These are phyloP conservation scores for Cinclus cinclus DNA, from an alignment of 2,113 vertebrate species.

Conservation along the genomic window DNA sequence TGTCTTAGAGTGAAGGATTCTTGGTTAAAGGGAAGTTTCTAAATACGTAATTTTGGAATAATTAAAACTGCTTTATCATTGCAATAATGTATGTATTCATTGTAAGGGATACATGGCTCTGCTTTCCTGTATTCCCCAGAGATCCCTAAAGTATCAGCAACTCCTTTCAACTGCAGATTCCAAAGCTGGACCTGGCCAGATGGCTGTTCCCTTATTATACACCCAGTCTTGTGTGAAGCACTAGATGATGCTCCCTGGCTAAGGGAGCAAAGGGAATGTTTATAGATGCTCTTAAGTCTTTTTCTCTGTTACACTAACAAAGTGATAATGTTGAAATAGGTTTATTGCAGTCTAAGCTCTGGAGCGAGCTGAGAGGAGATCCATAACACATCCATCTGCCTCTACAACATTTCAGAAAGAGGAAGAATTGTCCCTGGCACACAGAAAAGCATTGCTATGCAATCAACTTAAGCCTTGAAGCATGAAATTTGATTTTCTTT, in stretches of 20 bases:
- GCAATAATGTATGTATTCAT: neutral
- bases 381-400: neutral
- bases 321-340: neutral
- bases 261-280: neutral
- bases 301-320: neutral
- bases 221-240: neutral
- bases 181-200: neutral
- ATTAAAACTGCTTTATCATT: neutral
- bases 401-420: neutral
- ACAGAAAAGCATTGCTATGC: neutral
- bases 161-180: neutral
- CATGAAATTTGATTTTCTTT: constrained; percentile 38
- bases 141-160: neutral
- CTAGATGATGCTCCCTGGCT: neutral
- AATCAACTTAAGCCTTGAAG: constrained; percentile 10
- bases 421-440: neutral
- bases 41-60: neutral
- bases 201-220: neutral
- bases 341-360: neutral
- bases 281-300: neutral
- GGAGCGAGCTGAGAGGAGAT: neutral
- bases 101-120: neutral
- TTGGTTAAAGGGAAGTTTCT: neutral
- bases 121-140: neutral
- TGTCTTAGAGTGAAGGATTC: neutral